Conservation (phyloP, 2,888 invertebrate genomes). For the Drosophila merina region DNA sequence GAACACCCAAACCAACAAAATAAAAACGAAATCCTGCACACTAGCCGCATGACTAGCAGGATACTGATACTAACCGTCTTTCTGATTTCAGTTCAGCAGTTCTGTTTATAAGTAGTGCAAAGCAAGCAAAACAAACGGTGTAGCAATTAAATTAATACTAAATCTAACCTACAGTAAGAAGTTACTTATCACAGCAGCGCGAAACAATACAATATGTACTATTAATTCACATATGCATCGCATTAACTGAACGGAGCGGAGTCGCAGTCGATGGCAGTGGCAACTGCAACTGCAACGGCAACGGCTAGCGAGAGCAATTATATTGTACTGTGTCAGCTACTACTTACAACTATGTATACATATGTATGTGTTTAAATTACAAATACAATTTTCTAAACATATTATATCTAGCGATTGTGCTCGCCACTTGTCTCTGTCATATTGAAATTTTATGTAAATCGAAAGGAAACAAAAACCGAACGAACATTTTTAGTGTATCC, state of each 20-base stretch:
- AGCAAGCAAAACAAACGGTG: constrained; percentile 64
- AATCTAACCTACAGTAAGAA: constrained; percentile 68
- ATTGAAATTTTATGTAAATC: constrained; percentile 77
- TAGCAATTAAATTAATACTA: constrained; percentile 75
- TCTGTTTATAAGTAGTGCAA: constrained; percentile 77
- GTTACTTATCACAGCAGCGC: constrained; percentile 71
- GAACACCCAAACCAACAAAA: background rate
- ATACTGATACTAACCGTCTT: constrained; percentile 54
- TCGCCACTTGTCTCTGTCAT: constrained; percentile 60
- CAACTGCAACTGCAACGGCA: background rate
- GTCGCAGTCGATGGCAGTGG: constrained; percentile 9
- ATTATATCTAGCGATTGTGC: constrained; percentile 50
- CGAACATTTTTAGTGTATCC: constrained; percentile 56
- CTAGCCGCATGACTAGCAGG: constrained; percentile 17
- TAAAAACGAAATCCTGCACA: constrained; percentile 13
- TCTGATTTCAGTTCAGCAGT: constrained; percentile 63
- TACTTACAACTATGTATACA: constrained; percentile 43
- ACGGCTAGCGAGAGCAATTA: constrained; percentile 25
- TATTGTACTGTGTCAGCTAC: constrained; percentile 38
- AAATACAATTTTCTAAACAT: constrained; percentile 51
- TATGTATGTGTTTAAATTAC: constrained; percentile 51
- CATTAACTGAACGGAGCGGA: constrained; percentile 18
- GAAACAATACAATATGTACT: constrained; percentile 56
- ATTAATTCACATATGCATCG: constrained; percentile 48
- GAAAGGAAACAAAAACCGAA: constrained; percentile 40